Base-by-base conservation (phyloP, 2,797 vertebrate species). In the Fundulus diaphanus region DNA sequence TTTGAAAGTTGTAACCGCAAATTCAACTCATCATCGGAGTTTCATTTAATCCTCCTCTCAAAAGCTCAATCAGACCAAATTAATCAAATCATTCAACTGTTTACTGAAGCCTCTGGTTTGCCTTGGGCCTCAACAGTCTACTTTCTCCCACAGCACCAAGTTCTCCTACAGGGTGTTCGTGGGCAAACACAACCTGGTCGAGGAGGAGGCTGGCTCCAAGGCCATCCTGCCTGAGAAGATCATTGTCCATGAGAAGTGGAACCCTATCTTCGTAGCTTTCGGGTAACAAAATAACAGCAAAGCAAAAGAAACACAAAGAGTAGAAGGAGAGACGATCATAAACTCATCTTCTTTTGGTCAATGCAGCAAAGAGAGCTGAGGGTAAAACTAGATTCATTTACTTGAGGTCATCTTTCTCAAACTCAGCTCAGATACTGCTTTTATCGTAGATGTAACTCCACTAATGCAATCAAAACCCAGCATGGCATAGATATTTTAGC, bases 181-280 rank as follows among this genome's bases (percentile, higher is more conserved):
- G 63, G 95, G 95, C 27, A 96, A 96, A 90, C 54, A 96, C 89
- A 94, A 95, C 90, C 93, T 96, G 89, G 52, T 93, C 6, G 82
- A 86, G 77, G 83, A 90, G 0, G 95, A 96, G 82, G 74, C 72
- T 1, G 90, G 82, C 46, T 91, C 95, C 81, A 74, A 88, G 83
- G 92, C 94, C 76, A 93, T 96, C 72, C 68, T 92, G 68, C 86
- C 95, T 0, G 94, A 94, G 87, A 94, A 92, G 88, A 92, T 96
- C 40, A 74, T 96, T 35, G 94, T 96, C 37, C 93, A 96, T 29
- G 90, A 94, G 91, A 94, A 93, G 84, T 96, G 95, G 95, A 95
- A 94, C 88, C 80, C 91, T 68, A 84, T 94, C 67, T 91, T 94
- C 0, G 94, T 95, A 71, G 84, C 93, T 70, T 18, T 95, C 0